Percentiles rank a stretch among this genome's conserved stretches.
phyloP scores from a whole-genome alignment of 1,140 invertebrate genomes.

The Pseudomyrmex dendroicus region DNA sequence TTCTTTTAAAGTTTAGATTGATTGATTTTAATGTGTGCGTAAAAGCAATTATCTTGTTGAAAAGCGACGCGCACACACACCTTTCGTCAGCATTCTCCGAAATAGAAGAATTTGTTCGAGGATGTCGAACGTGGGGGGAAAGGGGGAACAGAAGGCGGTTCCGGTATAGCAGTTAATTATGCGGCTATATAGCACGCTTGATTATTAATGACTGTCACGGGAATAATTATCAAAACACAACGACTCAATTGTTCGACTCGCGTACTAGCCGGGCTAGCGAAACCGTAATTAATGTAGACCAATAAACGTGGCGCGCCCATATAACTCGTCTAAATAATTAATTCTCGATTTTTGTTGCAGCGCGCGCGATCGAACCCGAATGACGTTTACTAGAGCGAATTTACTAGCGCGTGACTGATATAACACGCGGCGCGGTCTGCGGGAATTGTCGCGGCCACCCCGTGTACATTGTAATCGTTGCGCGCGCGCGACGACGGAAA shows the following conservation, averaged over 20 bases:
- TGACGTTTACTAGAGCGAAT: slow-evolving; percentile 54
- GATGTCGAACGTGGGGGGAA: not conserved
- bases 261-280: slow-evolving; percentile 40
- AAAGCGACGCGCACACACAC: not conserved
- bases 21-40: not conserved
- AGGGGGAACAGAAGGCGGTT: slow-evolving; percentile 30
- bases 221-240: slow-evolving; percentile 65
- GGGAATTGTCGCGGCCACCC: no score
- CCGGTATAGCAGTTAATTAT: slow-evolving; percentile 58
- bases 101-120: slow-evolving; percentile 30
- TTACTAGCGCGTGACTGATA: slow-evolving; percentile 21
- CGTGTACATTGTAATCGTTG: not conserved
- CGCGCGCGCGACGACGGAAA: slow-evolving; percentile 20
- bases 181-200: slow-evolving; percentile 38
- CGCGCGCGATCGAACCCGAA: slow-evolving; percentile 15
- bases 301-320: slow-evolving; percentile 59
- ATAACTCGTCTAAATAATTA: slow-evolving; percentile 56
- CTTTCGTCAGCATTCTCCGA: not conserved
- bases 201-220: slow-evolving; percentile 62
- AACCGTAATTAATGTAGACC: slow-evolving; percentile 60
- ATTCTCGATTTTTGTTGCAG: slow-evolving; percentile 57
- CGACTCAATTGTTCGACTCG: slow-evolving; percentile 59
- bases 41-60: not conserved
- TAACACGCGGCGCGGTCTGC: not conserved
- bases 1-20: not conserved